Base-by-base conservation (phyloP, 2,113 vertebrate genomes). In the Austrofundulus limnaeus region DNA sequence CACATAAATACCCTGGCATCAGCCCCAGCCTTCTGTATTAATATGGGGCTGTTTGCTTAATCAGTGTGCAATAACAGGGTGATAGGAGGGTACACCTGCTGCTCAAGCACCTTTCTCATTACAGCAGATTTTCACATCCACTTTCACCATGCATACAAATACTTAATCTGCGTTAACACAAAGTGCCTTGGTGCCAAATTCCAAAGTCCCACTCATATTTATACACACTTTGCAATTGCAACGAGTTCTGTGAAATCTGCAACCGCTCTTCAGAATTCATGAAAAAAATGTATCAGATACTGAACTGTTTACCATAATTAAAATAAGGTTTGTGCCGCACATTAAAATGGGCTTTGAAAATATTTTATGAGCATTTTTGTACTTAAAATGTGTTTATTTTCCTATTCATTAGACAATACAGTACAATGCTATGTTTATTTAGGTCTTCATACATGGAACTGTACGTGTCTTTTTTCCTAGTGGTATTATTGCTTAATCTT, bases 41-140 rank as follows among this genome's bases (percentile, higher is more conserved):
- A 87, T 85, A 85, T 76, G 84, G 61, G 70, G 38, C 60, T 82
- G 78, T 86, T 88, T 87, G 83, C 81, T 77, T 73, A 75, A 37
- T 83, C 83, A 83, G 63, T 84, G 69, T 51, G 61, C 53, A 47
- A 47, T 64, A 56, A 53, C 45, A 7, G 43, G 37, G 55, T 28
- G 66, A 56, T 20, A 46, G 59, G 56, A 38, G 19, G 66, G 19
- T 37, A 28, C 78, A 79, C 69, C 76, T 78, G 64, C 81, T 87
- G 84, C 75, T 78, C 53, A 66, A 75, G 45, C 23, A 49, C 42
- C 59, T 72, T 70, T 73, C 75, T 85, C 66, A 86, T 87, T 82
- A 81, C 49, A 53, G 49, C 48, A 69, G 49, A 65, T 70, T 78
- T 64, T 65, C 58, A 68, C 45, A 75, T 74, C 56, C 54, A 60